Evolutionary conservation across 2,797 vertebrate genomes (phyloP).

Genomic region (Lates japonicus): DNA sequence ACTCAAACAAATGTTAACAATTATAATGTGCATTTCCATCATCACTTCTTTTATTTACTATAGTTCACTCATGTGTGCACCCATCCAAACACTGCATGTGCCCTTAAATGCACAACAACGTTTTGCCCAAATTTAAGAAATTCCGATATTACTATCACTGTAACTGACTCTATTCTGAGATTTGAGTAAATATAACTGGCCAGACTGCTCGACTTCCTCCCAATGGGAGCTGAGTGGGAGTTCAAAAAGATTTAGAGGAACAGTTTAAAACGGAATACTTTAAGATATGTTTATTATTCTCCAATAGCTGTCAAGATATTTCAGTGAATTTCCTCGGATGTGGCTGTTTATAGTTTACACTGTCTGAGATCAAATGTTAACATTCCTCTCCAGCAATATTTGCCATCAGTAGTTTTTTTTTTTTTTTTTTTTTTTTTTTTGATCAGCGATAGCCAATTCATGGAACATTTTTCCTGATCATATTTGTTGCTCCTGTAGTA

Average conservation of each 20-base stretch:
- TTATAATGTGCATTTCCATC: background rate
- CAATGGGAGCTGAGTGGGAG: slow-evolving; percentile 65
- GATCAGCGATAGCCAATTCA: background rate
- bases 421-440: background rate
- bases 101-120: slow-evolving; percentile 18
- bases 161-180: slow-evolving; percentile 35
- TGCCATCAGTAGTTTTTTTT: background rate
- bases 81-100: background rate
- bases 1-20: background rate
- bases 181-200: slow-evolving; percentile 54
- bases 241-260: slow-evolving; percentile 58
- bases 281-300: slow-evolving; percentile 68
- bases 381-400: background rate
- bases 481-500: slow-evolving; percentile 12
- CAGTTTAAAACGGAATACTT: slow-evolving; percentile 56
- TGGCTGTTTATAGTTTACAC: slow-evolving; percentile 37
- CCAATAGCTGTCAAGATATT: slow-evolving; percentile 54
- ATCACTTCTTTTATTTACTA: slow-evolving; percentile 8
- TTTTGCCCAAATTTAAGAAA: background rate
- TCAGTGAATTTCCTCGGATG: slow-evolving; percentile 49
- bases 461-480: slow-evolving; percentile 2
- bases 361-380: slow-evolving; percentile 3
- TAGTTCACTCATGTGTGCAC: no score
- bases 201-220: slow-evolving; percentile 63
- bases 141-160: slow-evolving; percentile 11